Evolutionary conservation across 2,888 invertebrate genomes (phyloP).

Genomic region (Trachelus tabidus): DNA sequence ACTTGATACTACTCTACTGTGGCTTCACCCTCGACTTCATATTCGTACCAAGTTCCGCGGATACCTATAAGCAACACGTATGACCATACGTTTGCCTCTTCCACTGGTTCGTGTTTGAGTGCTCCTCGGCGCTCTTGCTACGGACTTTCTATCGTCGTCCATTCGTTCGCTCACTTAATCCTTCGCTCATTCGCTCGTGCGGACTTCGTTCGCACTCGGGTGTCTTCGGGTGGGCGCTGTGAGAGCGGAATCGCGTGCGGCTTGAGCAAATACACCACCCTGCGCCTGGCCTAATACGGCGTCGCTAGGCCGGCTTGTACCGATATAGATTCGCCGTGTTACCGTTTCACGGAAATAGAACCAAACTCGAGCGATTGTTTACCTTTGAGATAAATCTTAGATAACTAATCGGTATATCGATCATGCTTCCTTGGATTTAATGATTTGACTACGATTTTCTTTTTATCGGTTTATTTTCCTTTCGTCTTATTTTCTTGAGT

Average conservation of each 20-base stretch:
- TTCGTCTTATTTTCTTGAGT: not conserved
- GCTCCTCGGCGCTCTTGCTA: not conserved
- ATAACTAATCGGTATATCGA: not conserved
- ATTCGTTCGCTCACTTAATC: not conserved
- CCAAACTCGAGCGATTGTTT: constrained; percentile 4
- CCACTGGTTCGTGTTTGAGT: not conserved
- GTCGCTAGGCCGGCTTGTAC: constrained; percentile 53
- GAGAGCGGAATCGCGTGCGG: not conserved
- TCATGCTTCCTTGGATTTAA: not conserved
- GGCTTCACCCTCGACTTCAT: not conserved
- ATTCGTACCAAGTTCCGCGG: not conserved
- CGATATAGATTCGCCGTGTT: constrained; percentile 47
- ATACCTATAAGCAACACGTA: not conserved
- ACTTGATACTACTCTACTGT: not conserved
- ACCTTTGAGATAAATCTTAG: not conserved
- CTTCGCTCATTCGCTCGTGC: not conserved
- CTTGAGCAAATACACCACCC: not conserved
- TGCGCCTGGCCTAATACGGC: constrained; percentile 63
- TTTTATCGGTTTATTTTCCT: not conserved
- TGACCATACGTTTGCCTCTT: not conserved
- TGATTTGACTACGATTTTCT: not conserved
- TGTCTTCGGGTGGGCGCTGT: not conserved
- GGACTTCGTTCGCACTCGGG: not conserved
- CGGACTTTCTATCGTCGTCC: not conserved
- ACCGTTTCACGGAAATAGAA: constrained; percentile 19